Evolutionary conservation across 2,888 invertebrate genomes (phyloP), one percentile per base, ranked within the genome.

Genomic region (Miltochrista miniata): DNA sequence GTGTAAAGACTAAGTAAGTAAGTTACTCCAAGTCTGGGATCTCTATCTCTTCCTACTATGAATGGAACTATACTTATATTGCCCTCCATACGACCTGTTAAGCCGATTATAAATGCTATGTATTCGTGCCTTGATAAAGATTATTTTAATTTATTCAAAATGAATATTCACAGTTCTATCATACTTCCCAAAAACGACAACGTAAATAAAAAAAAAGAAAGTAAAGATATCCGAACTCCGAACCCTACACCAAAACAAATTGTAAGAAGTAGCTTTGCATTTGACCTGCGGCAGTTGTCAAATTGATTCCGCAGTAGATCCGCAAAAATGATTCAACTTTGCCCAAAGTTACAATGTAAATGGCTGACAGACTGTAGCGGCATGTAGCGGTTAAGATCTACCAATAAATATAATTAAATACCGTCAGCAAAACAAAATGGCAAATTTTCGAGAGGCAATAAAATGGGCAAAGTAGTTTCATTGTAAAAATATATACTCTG

Each of bases 271-370:
- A 42, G 34, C 50, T 61, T 62, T 58, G 43, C 51, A 56, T 58
- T 54, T 63, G 54, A 68, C 68, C 64, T 40, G 48, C 49, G 59
- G 60, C 62, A 51, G 45, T 61, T 57, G 48, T 57, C 44, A 66
- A 64, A 68, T 69, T 67, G 57, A 57, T 67, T 64, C 60, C 54
- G 44, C 46, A 51, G 49, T 48, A 46, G 56, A 67, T 70, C 56
- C 55, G 55, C 60, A 67, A 56, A 68, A 70, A 70, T 65, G 55
- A 57, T 67, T 67, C 59, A 61, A 63, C 59, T 60, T 64, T 48
- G 31, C 61, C 45, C 45, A 35, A 38, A 55, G 57, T 47, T 59
- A 56, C 58, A 53, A 56, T 57, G 40, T 58, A 58, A 54, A 56
- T 55, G 49, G 51, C 42, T 61, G 59, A 51, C 41, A 58, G 61